These are phyloP conservation scores for Macquaria ambigua DNA, from an alignment of 2,113 vertebrate genomes.

Conservation along the genomic window DNA sequence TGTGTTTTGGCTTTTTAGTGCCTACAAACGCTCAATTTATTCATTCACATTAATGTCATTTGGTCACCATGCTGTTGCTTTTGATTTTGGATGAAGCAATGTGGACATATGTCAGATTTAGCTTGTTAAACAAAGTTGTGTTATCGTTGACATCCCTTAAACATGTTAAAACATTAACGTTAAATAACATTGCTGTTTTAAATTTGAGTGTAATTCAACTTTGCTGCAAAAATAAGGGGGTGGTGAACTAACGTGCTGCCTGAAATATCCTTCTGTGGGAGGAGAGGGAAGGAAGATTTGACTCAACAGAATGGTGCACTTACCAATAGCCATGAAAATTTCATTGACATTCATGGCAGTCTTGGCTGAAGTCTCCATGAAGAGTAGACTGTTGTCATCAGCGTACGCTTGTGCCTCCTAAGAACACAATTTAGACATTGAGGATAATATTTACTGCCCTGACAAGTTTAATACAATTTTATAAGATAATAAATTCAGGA, in stretches of 20 bases:
- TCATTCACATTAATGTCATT: neutral
- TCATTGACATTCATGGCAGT: conserved; percentile 98
- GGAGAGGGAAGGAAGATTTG: neutral
- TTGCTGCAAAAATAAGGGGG: neutral
- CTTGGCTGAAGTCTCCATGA: conserved; percentile 99
- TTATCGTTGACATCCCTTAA: neutral
- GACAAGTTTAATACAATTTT: neutral
- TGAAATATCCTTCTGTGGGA: neutral
- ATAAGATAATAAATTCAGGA: neutral
- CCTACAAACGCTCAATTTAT: neutral
- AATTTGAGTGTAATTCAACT: too few species aligned
- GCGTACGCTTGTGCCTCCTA: conserved; percentile 96
- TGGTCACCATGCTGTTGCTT: neutral
- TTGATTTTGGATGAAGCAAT: neutral
- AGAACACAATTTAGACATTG: neutral
- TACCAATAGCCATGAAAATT: conserved; percentile 98
- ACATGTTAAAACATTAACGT: neutral
- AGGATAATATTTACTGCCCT: neutral
- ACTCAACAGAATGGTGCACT: conserved; percentile 24
- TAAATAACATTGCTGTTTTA: neutral
- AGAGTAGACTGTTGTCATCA: conserved; percentile 96
- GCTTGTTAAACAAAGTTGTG: too few species aligned
- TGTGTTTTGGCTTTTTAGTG: neutral
- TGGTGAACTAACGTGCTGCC: neutral
- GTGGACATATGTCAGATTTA: neutral